A percentile compares a stretch with the other conserved stretches of the same genome.
phyloP scores from a whole-genome alignment of 2,888 invertebrate genomes.

The Halictus quadricinctus region DNA sequence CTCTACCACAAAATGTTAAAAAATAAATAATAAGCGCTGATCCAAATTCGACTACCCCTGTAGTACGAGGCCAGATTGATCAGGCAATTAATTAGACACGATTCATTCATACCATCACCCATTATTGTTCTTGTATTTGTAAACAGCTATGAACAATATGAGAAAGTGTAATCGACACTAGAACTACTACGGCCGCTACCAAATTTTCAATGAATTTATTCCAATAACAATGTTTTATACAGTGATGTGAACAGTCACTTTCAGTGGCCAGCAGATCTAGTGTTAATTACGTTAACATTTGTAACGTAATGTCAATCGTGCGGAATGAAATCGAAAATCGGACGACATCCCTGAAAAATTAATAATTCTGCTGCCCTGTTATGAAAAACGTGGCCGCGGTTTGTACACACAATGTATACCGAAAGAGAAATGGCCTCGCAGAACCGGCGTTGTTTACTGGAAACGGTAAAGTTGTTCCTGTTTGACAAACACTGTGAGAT shows the following conservation, averaged over 20 bases:
- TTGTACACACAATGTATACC: background rate
- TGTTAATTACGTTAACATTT: background rate
- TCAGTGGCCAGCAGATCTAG: too few relatives aligned
- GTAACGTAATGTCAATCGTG: background rate
- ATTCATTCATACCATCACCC: too few relatives aligned
- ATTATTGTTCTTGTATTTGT: background rate
- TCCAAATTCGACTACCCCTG: background rate
- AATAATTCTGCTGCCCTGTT: background rate
- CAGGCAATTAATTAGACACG: background rate
- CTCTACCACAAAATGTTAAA: too few relatives aligned
- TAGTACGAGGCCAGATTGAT: background rate
- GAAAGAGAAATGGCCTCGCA: background rate
- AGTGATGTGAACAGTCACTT: background rate
- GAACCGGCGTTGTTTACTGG: background rate
- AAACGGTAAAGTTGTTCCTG: slow-evolving; percentile 21
- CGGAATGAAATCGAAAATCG: background rate
- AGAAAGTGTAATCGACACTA: too few relatives aligned
- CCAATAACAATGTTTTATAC: too few relatives aligned
- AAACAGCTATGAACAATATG: too few relatives aligned
- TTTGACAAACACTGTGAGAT: slow-evolving; percentile 2
- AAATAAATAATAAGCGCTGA: too few relatives aligned
- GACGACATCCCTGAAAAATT: background rate
- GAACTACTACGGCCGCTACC: too few relatives aligned
- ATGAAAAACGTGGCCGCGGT: background rate
- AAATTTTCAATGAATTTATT: too few relatives aligned